Evolutionary conservation across 2,888 invertebrate genomes (phyloP), one percentile per base, ranked within the genome.

Genomic region (Oscheius sp.): DNA sequence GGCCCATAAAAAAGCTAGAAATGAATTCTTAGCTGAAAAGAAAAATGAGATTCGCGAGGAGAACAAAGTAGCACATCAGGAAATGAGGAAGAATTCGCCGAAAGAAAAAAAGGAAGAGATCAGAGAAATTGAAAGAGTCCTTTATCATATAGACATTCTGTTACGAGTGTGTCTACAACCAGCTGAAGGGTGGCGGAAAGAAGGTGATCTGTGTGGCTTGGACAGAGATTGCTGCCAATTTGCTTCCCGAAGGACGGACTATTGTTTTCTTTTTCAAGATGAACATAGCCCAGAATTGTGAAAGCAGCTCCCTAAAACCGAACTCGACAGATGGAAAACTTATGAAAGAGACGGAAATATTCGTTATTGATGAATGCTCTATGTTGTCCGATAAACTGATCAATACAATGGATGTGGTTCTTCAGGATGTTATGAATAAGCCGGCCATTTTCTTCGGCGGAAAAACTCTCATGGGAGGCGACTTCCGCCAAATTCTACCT

Each of bases 231-330:
- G 75, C 72, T 3, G 68, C 71, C 1, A 53, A 58, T 37, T 53
- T 75, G 3, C 65, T 75, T 6, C 73, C 75, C 4, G 57, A 67
- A n/a, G 73, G 73, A 1, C 20, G 69, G 25, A 72, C 74, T 1
- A 31, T 65, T 4, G 63, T 57, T 4, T 70, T 67, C 1, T n/a
- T 63, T n/a, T 72, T 70, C 55, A 50, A 61, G 25, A 20, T 73
- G 17, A 45, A 66, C 17, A 15, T 61, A 29, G 15, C 8, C 12
- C 12, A 25, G 29, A 48, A 48, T 48, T 48, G 20, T 39, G 33
- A 65, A n/a, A 17, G 27, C 23, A 53, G 33, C 42, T 23, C 23
- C n/a, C 10, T 25, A 42, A 55, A 31, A 2, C 20, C 37, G 15
- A 58, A 34, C 2, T 65, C 10, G 15, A 17, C 8, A 23, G 65